Conservation (phyloP, 2,113 vertebrate genomes). For the Psammodynastes pulverulentus region DNA sequence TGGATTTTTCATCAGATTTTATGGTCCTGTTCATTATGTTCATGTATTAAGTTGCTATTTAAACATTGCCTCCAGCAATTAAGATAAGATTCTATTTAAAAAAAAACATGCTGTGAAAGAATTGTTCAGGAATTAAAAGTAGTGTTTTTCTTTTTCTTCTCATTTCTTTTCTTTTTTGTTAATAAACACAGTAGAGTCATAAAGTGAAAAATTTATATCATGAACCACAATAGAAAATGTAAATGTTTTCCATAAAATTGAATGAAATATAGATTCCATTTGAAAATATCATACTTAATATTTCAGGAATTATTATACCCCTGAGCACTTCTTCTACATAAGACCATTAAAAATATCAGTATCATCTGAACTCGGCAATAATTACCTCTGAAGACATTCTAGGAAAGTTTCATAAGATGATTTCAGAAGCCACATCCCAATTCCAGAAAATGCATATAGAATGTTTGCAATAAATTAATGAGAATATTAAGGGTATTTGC, state of each 20-base stretch:
- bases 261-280: neutral
- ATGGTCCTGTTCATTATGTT: neutral
- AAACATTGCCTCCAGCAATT: neutral
- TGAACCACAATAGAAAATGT: neutral
- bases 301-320: neutral
- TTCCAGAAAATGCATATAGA: neutral
- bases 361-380: neutral
- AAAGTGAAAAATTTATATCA: neutral
- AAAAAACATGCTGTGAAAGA: neutral
- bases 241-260: neutral
- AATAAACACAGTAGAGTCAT: neutral
- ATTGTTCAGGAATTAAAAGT: neutral
- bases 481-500: neutral
- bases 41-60: constrained; percentile 4
- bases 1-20: constrained; percentile 9
- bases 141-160: neutral
- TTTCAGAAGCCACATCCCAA: neutral
- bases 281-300: neutral
- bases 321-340: neutral
- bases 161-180: neutral
- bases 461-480: neutral
- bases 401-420: neutral
- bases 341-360: neutral
- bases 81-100: neutral
- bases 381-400: neutral